These are phyloP conservation scores for Alcis repandata DNA, from an alignment of 2,888 invertebrate species.

Conservation along the genomic window DNA sequence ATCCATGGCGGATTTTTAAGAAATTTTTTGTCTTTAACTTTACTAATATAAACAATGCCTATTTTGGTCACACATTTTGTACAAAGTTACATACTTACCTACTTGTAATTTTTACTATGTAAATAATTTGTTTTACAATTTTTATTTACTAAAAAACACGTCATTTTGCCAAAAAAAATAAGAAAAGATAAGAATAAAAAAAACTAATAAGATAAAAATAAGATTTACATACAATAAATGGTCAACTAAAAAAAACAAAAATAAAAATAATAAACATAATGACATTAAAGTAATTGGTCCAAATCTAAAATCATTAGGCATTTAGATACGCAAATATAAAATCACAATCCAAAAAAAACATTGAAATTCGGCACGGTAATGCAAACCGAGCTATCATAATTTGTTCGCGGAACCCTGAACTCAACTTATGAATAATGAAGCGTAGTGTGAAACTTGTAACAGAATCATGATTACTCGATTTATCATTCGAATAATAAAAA, in stretches of 20 bases:
- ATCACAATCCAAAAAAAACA: not conserved
- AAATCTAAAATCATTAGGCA: not conserved
- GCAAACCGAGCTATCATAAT: not conserved
- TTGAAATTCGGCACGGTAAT: not conserved
- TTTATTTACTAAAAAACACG: too few relatives aligned
- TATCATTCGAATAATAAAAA: constrained; percentile 1
- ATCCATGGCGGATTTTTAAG: constrained; percentile 37
- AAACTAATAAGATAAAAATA: too few relatives aligned
- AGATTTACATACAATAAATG: too few relatives aligned
- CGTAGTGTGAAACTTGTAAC: not conserved
- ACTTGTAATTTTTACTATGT: not conserved
- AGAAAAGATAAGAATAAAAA: too few relatives aligned
- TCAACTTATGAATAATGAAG: constrained; percentile 4
- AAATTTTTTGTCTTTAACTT: constrained; percentile 40
- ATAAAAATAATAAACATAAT: too few relatives aligned
- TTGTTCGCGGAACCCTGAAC: constrained; percentile 8
- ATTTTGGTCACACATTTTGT: constrained; percentile 1
- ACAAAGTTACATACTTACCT: not conserved
- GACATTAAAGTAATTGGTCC: not conserved
- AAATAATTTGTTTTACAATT: too few relatives aligned
- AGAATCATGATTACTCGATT: constrained; percentile 6
- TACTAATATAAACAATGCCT: constrained; percentile 34
- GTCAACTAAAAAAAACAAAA: too few relatives aligned
- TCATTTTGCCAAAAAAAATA: too few relatives aligned
- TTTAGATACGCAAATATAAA: too few relatives aligned